Base-by-base conservation (phyloP, 2,888 invertebrate species). In the Cephus rjabovi region DNA sequence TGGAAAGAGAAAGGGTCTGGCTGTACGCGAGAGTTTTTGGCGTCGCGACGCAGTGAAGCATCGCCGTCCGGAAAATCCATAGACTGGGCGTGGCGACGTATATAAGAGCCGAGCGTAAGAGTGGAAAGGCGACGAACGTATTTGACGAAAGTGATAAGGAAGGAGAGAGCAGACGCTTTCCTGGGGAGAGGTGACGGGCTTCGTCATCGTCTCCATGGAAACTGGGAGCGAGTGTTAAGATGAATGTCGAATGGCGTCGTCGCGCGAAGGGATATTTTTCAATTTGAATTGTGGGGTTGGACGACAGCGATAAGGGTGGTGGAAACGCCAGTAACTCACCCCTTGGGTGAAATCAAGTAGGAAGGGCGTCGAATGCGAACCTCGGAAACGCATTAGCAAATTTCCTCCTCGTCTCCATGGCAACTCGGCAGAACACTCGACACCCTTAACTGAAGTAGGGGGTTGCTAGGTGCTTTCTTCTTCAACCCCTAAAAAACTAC, bases 31-130 rank as follows among this genome's bases (percentile, higher is more conserved):
- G 82, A 89, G 89, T 87, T 88, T 90, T 88, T 85, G 89, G 88
- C 88, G 89, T 88, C 89, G 89, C 88, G 89, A 84, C 90, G 88
- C 79, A 85, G 83, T 89, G 86, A 84, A 89, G 89, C 56, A 56
- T 79, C 84, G 84, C 79, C 80, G 80, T 81, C 82, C 79, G 76
- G 82, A 85, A 87, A 89, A 90, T 89, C 90, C 87, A 89, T 90
- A 90, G 86, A 83, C 76, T 79, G 77, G 78, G 79, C 81, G 76
- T 34, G 73, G 30, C 69, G 71, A 34, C 34, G 68, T 40, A 69
- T 69, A 68, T 69, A 68, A 75, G 40, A 56, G 35, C 33, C 33
- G 69, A 12, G 56, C 56, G 23, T 56, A 23, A 23, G 23, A 23
- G 56, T 56, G 9, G 23, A 73, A 56, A 34, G 37, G 69, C 33